Evolutionary conservation across 2,113 vertebrate species (phyloP), one percentile per base, ranked within the genome.

Genomic region (Cyanoramphus novaezelandiae): DNA sequence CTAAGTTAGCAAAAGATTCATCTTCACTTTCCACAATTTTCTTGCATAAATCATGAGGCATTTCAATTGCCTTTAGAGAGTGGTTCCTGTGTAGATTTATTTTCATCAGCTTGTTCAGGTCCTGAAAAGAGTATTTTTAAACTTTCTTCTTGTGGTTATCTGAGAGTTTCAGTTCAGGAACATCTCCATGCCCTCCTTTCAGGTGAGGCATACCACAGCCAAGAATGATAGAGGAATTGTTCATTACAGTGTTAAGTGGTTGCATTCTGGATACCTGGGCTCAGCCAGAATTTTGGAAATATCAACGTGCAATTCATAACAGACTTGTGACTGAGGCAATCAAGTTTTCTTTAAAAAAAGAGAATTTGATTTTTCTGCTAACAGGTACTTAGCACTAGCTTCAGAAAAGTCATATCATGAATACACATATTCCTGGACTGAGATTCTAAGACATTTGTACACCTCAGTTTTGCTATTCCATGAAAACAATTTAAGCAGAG

Each of bases 81-180:
- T 97, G 95, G 25, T 96, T 96, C 70, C 65, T 91, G 35, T 67
- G 92, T 41, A 98, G 92, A 67, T 97, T 91, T 43, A 98, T 97
- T 59, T 27, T 28, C 63, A 93, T 98, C 68, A 98, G 78, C 60
- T 98, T 98, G 11, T 27, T 25, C 81, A 98, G 90, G 6, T 49
- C 21, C 18, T 96, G 83, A 93, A 98, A 96, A 6, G 79, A 94
- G 31, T 90, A 4, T 9, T 13, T 85, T 4, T 92, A 93, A 89
- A 99, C 64, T 5, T 94, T 82, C 7, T 21, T 55, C 52, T 99
- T 98, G 17, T 5, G 14, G 80, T 99, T 99, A 23, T 97, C 76
- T 10, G 98, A 98, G 17, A 98, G 86, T 50, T 98, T 87, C 3
- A 98, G 92, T 59, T 94, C 88, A 5, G 98, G 98, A 33, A 29